Conservation (phyloP, 2,888 invertebrate species). For the Ypsolopha sequella region DNA sequence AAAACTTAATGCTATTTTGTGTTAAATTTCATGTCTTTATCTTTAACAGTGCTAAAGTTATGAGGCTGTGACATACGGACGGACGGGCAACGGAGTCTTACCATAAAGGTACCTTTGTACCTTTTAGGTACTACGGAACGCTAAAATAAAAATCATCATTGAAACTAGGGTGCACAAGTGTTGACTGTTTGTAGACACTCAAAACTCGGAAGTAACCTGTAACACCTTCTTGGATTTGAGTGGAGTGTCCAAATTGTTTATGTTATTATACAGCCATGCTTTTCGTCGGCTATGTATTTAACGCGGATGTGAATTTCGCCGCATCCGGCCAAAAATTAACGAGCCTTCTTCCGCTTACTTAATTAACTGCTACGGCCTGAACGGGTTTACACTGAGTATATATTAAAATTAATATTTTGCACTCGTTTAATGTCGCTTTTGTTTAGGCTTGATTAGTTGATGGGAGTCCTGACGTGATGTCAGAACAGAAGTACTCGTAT, state of each 20-base stretch:
- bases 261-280: slow-evolving; percentile 22
- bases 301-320: slow-evolving; percentile 66
- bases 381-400: slow-evolving; percentile 46
- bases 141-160: too few relatives aligned
- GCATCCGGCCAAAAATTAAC: slow-evolving; percentile 68
- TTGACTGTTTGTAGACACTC: background rate
- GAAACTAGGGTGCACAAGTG: background rate
- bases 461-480: background rate
- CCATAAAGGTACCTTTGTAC: too few relatives aligned
- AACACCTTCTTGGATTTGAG: background rate
- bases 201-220: background rate
- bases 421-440: slow-evolving; percentile 44
- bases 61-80: too few relatives aligned
- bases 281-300: slow-evolving; percentile 56
- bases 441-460: slow-evolving; percentile 47
- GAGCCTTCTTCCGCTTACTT: slow-evolving; percentile 69
- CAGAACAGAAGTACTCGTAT: too few relatives aligned
- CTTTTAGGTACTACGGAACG: too few relatives aligned
- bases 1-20: too few relatives aligned
- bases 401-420: slow-evolving; percentile 64
- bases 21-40: too few relatives aligned
- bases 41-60: too few relatives aligned
- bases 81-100: too few relatives aligned
- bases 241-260: too few relatives aligned
- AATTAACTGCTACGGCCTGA: slow-evolving; percentile 56